A percentile compares a stretch with the other conserved stretches of the same genome.
phyloP scores from a whole-genome alignment of 2,888 invertebrate species.

The Protophormia terraenovae region DNA sequence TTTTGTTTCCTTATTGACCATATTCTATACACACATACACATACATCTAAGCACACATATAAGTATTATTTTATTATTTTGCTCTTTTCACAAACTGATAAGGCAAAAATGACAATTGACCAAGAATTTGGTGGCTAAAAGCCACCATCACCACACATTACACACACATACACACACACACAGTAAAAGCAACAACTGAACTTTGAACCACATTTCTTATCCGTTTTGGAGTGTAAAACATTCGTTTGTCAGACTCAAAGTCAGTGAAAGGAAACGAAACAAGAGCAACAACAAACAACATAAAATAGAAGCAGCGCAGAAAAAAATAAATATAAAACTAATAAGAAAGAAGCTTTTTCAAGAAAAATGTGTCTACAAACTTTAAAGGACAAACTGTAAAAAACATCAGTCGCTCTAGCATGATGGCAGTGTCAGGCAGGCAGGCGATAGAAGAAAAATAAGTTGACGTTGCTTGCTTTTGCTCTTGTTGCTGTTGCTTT shows the following conservation, averaged over 20 bases:
- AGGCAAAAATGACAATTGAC: conserved; percentile 53
- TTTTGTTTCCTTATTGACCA: conserved; percentile 22
- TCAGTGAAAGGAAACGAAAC: conserved; percentile 1
- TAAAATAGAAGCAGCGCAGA: not conserved
- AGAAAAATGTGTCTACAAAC: conserved; percentile 50
- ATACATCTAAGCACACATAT: too few relatives aligned
- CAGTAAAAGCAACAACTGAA: conserved; percentile 13
- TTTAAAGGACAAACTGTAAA: conserved; percentile 41
- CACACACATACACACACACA: not conserved
- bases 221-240: conserved; percentile 29
- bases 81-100: conserved; percentile 38
- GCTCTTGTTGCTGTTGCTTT: not conserved
- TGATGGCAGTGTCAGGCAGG: not conserved
- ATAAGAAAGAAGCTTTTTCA: not conserved
- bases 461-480: not conserved
- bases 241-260: conserved; percentile 8
- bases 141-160: conserved; percentile 43
- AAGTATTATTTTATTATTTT: conserved; percentile 16
- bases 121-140: conserved; percentile 43
- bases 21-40: not conserved
- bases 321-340: conserved; percentile 8
- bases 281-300: not conserved
- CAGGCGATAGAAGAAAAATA: not conserved
- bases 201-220: conserved; percentile 52
- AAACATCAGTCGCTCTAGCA: not conserved